Evolutionary conservation across 2,113 vertebrate species (phyloP), one percentile per base, ranked within the genome.

Genomic region (Clarias batrachus): DNA sequence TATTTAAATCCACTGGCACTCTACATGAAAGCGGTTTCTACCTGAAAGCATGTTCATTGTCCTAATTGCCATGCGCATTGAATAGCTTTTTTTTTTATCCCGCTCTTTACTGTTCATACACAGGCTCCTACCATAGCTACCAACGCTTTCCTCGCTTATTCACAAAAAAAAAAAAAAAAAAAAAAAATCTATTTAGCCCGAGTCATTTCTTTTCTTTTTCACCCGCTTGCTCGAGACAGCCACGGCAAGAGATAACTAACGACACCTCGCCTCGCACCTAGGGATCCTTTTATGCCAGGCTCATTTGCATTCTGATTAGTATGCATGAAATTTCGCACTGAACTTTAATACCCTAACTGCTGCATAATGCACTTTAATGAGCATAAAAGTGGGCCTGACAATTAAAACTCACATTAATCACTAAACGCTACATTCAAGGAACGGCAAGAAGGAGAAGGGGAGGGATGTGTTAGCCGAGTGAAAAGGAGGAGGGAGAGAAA

Each of bases 381-480:
- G 92, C 60, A 57, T 94, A 96, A 96, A 96, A 96, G 93, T 95
- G 92, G 96, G 93, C 89, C 93, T 94, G 93, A 94, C 96, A 97
- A 96, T 96, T 96, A 96, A 96, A 95, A 93, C 77, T 94, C 81
- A 87, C 92, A 96, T 96, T 96, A 96, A 96, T 96, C 96, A 96
- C 90, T 94, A 94, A 95, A 94, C 85, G 91, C 92, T 95, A 94
- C 85, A 91, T 85, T 85, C 90, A 81, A 92, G 92, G 37, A 85
- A 82, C 71, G 68, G 85, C 77, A 30, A 70, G 82, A 81, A 81
- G 33, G 11, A 66, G 86, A 70, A 63, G 30, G n/a, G 78, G 80
- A 81, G 80, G 82, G 81, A 81, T 57, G 60, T 78, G 70, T 85
- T 81, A 89, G 87, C 21, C 65, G 59, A 71, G 73, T 30, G 54